Percentiles rank a stretch among this genome's conserved stretches.
phyloP scores from a whole-genome alignment of 2,797 vertebrate species.

The Phataginus tricuspis region DNA sequence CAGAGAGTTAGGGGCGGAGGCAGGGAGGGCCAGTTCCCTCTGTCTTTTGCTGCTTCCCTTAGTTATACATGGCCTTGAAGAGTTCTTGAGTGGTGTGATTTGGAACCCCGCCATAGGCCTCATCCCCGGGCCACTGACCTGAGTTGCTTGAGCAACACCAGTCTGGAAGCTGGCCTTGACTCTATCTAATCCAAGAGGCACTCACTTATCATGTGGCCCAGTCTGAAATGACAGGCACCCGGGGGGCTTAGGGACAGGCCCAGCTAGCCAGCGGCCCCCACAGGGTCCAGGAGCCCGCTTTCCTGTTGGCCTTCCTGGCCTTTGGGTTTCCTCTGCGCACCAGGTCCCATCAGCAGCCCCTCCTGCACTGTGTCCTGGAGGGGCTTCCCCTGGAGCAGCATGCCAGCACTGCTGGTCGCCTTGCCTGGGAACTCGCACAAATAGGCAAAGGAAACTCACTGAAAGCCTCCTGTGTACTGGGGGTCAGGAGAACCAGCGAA shows the following conservation, averaged over 20 bases:
- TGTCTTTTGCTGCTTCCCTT: conserved; percentile 56
- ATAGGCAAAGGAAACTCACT: background rate
- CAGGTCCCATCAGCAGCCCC: background rate
- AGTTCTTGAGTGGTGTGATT: background rate
- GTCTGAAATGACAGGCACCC: conserved; percentile 62
- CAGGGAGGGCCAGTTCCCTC: conserved; percentile 47
- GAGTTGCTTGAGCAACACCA: background rate
- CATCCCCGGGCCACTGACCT: background rate
- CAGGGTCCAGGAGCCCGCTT: background rate
- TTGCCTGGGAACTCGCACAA: background rate
- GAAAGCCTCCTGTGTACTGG: no score
- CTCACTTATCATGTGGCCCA: background rate
- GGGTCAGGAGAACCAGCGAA: background rate
- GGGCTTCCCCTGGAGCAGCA: no score
- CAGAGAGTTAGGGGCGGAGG: background rate
- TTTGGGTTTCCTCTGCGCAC: background rate
- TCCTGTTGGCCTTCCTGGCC: conserved; percentile 60
- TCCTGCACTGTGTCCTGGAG: background rate
- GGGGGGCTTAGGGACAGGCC: background rate
- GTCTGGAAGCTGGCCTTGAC: conserved; percentile 65
- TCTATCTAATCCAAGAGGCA: conserved; percentile 72
- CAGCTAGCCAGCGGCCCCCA: background rate
- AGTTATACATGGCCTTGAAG: conserved; percentile 33
- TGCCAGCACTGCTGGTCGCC: no score
- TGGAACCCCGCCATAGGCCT: background rate